Evolutionary conservation across 1,140 invertebrate genomes (phyloP).

Genomic region (Chlorops oryzae): DNA sequence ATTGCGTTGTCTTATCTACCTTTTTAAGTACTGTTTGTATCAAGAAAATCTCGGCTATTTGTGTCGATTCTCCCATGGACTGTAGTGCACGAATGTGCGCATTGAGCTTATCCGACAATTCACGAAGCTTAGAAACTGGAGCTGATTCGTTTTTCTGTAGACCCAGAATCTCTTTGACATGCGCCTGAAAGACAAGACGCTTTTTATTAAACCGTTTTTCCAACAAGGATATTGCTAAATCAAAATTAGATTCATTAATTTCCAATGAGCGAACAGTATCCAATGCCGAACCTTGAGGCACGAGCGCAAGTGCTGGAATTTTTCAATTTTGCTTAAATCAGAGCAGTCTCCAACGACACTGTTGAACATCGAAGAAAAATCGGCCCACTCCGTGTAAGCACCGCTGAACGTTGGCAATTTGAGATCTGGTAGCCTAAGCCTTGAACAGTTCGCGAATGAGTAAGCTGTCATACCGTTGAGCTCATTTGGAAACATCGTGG

Average conservation of each 20-base stretch:
- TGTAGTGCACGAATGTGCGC: no score
- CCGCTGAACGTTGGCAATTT: conserved; percentile 5
- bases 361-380: conserved; percentile 7
- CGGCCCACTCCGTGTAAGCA: conserved; percentile 3
- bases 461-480: no score
- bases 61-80: no score
- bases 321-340: conserved; percentile 5
- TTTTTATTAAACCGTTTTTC: conserved; percentile 8
- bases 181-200: conserved; percentile 8
- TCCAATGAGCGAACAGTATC: conserved; percentile 7
- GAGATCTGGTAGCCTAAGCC: conserved; percentile 6
- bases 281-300: background rate
- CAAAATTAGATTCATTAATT: background rate
- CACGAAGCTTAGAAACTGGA: no score
- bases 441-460: no score
- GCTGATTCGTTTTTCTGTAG: no score
- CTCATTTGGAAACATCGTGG: no score
- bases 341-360: background rate
- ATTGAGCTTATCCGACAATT: no score
- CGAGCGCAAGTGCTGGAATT: conserved; percentile 1
- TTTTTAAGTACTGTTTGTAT: conserved; percentile 3
- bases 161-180: no score
- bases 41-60: no score
- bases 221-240: conserved; percentile 1
- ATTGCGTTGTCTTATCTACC: background rate